Base-by-base conservation (phyloP, 2,888 invertebrate species). In the Drosophila meridionalis region DNA sequence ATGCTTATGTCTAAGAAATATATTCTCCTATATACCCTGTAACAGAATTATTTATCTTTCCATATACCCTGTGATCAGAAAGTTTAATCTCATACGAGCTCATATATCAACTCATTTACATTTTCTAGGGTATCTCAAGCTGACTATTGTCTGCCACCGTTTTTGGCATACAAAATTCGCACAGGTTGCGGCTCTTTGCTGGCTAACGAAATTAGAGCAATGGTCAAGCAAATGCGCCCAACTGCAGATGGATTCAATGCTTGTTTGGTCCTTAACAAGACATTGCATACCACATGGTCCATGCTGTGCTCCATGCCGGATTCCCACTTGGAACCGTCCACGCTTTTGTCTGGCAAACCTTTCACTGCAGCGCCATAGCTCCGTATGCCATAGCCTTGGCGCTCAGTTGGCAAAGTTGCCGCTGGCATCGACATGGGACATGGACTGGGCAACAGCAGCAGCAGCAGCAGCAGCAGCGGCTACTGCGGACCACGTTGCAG, bases 351-450 rank as follows among this genome's bases (percentile, higher is more conserved):
- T 30, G 48, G 48, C 60, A 80, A 75, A 77, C 89, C 89, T 86
- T 91, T 89, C 84, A 86, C 91, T 78, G 56, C 42, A 40, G 61
- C 42, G 48, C 28, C 60, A 68, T 55, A 40, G 61, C 42, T 52
- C 28, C 60, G 64, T 55, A 67, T 73, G 74, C 69, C 42, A 59
- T 71, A 91, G 91, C 91, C 91, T 90, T 88, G 91, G 88, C 53
- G 77, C 32, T 30, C 32, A 58, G 53, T 40, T 47, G 63, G 66
- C 65, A 45, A 12, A 72, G 59, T 50, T 64, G 56, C 42, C 36
- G 52, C 59, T 78, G 77, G 57, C 62, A 60, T 63, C 62, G 73
- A 67, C 76, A 72, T 58, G 75, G 56, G 42, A 56, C 56, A n/a
- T 40, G 56, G 56, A 63, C 55, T 55, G 61, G 47, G 28, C 47